phyloP scores from a whole-genome alignment of 2,797 vertebrate genomes.

The Lagothrix lagotricha region DNA sequence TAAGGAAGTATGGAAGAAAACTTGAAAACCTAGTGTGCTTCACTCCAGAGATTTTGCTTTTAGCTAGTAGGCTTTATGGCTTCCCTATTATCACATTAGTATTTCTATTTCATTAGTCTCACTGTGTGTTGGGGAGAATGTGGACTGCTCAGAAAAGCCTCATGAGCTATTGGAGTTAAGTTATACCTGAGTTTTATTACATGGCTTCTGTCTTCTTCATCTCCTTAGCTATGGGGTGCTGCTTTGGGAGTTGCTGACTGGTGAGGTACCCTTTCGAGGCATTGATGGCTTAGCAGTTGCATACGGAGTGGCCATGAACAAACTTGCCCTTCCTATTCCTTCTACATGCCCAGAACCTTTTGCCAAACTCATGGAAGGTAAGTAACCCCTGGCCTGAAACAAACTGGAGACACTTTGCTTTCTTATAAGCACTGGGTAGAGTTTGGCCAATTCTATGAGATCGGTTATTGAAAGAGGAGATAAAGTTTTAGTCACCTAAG shows the following conservation, averaged over 20 bases:
- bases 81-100: background rate
- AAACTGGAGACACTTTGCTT: background rate
- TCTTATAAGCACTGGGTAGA: background rate
- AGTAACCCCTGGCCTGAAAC: conserved; percentile 65
- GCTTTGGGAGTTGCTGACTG: conserved; percentile 96
- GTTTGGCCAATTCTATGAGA: background rate
- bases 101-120: background rate
- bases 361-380: conserved; percentile 97
- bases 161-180: background rate
- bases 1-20: background rate
- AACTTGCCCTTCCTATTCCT: conserved; percentile 96
- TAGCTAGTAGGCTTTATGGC: background rate
- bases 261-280: conserved; percentile 96
- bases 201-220: conserved; percentile 7
- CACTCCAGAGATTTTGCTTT: background rate
- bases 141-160: background rate
- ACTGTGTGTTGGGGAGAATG: background rate
- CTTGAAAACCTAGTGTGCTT: background rate
- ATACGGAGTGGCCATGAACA: conserved; percentile 98
- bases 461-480: background rate
- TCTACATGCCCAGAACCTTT: conserved; percentile 97
- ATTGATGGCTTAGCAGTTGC: conserved; percentile 97
- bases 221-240: conserved; percentile 94
- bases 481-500: background rate
- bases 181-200: background rate